Conservation (phyloP, 2,797 vertebrate species). For the Muscicapa striata region DNA sequence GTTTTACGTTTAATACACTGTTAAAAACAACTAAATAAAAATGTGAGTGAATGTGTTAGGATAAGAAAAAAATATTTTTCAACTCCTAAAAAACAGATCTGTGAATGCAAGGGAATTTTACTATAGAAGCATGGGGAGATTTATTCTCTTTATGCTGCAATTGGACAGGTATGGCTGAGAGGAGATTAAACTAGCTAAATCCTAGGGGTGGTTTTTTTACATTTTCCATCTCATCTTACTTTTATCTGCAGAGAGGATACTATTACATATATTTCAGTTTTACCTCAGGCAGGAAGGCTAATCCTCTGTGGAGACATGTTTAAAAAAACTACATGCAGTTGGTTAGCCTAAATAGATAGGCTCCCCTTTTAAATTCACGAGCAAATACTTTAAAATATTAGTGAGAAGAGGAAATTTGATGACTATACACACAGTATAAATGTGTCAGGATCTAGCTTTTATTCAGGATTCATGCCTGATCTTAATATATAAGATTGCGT, state of each 20-base stretch:
- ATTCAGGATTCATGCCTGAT: not conserved
- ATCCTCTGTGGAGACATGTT: not conserved
- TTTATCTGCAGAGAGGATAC: not conserved
- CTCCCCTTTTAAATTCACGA: not conserved
- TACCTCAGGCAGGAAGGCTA: not conserved
- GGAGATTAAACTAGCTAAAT: not conserved
- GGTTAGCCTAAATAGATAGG: not conserved
- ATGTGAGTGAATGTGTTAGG: not conserved
- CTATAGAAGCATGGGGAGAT: not conserved
- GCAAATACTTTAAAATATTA: not conserved
- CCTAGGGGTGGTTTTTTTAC: too few relatives aligned
- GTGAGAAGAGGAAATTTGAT: not conserved
- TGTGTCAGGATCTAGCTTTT: not conserved
- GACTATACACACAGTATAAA: not conserved
- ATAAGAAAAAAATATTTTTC: conserved; percentile 22
- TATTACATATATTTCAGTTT: not conserved
- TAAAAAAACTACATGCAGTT: not conserved
- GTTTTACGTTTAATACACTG: conserved; percentile 58
- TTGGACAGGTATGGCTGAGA: not conserved
- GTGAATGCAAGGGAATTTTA: not conserved
- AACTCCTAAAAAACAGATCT: not conserved
- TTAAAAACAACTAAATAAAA: conserved; percentile 48
- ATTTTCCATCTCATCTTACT: not conserved
- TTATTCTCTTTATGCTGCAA: not conserved
- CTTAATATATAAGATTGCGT: not conserved